Conservation (phyloP, 2,797 vertebrate genomes). For the Labeo calbasu region DNA sequence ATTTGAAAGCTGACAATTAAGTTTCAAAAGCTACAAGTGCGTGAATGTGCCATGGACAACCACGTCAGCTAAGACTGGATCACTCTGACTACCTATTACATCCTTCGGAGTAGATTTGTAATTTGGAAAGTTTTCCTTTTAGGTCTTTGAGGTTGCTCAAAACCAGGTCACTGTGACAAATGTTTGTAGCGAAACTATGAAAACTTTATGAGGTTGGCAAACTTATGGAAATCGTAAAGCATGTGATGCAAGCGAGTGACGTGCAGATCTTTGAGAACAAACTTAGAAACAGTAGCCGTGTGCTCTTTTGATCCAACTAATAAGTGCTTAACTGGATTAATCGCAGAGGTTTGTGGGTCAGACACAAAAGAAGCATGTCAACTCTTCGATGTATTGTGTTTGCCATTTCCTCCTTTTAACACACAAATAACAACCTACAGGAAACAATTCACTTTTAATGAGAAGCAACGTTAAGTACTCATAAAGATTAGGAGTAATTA, state of each 20-base stretch:
- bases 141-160: background rate
- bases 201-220: background rate
- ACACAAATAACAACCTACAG: background rate
- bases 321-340: conserved; percentile 72
- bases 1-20: background rate
- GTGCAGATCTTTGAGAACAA: background rate
- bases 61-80: background rate
- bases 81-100: background rate
- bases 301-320: conserved; percentile 70
- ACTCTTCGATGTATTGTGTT: background rate
- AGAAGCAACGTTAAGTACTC: background rate
- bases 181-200: background rate
- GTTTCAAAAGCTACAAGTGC: background rate
- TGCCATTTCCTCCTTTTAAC: background rate
- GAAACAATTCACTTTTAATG: background rate
- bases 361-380: conserved; percentile 51
- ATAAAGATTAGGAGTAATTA: conserved; percentile 2
- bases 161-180: conserved; percentile 10
- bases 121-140: background rate
- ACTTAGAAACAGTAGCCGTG: conserved; percentile 64
- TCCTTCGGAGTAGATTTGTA: background rate
- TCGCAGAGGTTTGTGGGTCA: conserved; percentile 69
- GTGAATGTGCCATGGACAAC: background rate
- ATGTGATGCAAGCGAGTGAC: background rate
- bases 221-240: background rate